A percentile compares a stretch with the other conserved stretches of the same genome.
phyloP scores from a whole-genome alignment of 2,797 vertebrate genomes.

The Etheostoma perlongum region DNA sequence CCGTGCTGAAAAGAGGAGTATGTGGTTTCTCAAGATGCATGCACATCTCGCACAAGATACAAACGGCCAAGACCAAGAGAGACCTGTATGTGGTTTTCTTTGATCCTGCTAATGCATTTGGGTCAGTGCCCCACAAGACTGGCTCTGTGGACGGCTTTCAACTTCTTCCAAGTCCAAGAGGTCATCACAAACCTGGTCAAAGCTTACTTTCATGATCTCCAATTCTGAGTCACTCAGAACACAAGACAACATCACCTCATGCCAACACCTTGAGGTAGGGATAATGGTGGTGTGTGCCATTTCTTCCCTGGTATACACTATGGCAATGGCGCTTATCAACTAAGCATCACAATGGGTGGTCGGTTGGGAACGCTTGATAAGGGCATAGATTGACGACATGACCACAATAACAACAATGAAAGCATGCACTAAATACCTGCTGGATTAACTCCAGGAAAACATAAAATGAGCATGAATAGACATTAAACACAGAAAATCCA shows the following conservation, averaged over 20 bases:
- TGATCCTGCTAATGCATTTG: too few species aligned
- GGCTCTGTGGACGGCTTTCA: too few species aligned
- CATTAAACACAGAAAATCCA: neutral
- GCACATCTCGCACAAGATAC: too few species aligned
- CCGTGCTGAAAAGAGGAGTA: too few species aligned
- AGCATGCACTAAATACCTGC: too few species aligned
- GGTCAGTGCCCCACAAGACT: too few species aligned
- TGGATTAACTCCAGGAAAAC: too few species aligned
- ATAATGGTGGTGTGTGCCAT: neutral
- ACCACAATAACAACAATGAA: too few species aligned
- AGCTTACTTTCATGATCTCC: neutral
- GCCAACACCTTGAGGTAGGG: neutral
- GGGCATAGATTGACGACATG: neutral
- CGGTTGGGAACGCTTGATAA: neutral
- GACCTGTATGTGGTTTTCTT: too few species aligned
- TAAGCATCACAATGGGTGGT: neutral
- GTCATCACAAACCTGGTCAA: neutral
- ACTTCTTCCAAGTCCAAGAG: neutral
- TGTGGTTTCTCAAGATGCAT: too few species aligned
- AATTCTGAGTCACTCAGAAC: neutral
- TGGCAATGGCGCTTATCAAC: neutral
- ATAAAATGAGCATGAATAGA: neutral
- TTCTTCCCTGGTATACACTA: neutral
- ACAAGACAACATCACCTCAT: neutral
- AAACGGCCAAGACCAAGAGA: too few species aligned